Evolutionary conservation across 1,140 invertebrate genomes (phyloP).

Genomic region (Lepidurus arcticus): DNA sequence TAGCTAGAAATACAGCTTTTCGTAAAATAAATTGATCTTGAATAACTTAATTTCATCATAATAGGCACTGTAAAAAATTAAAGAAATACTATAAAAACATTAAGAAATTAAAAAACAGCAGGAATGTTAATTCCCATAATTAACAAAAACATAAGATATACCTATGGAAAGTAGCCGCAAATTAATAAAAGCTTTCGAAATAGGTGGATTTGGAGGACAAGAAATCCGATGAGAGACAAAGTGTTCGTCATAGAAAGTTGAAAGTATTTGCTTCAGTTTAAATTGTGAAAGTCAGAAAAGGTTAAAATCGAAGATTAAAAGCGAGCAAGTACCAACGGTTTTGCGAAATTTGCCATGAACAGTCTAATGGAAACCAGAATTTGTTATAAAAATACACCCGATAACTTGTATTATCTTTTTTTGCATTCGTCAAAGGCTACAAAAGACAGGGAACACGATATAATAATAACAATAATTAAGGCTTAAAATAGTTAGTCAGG

Average conservation of each 20-base stretch:
- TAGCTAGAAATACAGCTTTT: neutral
- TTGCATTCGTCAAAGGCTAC: neutral
- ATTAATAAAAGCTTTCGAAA: neutral
- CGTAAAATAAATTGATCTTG: neutral
- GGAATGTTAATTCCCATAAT: neutral
- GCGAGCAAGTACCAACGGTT: neutral
- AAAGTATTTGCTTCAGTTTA: too few species aligned
- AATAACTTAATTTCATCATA: neutral
- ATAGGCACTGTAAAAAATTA: neutral
- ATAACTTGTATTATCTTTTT: neutral
- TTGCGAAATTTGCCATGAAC: neutral
- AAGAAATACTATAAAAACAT: neutral
- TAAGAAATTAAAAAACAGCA: neutral
- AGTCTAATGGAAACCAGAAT: neutral
- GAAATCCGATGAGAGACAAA: neutral
- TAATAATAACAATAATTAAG: neutral
- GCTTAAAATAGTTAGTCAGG: constrained; percentile 62
- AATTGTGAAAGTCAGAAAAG: too few species aligned
- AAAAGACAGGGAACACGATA: neutral
- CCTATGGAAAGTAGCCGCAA: neutral
- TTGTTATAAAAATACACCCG: constrained; percentile 1
- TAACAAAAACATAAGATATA: neutral
- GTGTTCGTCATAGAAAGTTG: neutral
- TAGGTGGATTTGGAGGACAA: neutral
- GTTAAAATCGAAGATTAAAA: neutral